Evolutionary conservation across 2,797 vertebrate species (phyloP), one percentile per base, ranked within the genome.

Genomic region (Gorsachius magnificus): DNA sequence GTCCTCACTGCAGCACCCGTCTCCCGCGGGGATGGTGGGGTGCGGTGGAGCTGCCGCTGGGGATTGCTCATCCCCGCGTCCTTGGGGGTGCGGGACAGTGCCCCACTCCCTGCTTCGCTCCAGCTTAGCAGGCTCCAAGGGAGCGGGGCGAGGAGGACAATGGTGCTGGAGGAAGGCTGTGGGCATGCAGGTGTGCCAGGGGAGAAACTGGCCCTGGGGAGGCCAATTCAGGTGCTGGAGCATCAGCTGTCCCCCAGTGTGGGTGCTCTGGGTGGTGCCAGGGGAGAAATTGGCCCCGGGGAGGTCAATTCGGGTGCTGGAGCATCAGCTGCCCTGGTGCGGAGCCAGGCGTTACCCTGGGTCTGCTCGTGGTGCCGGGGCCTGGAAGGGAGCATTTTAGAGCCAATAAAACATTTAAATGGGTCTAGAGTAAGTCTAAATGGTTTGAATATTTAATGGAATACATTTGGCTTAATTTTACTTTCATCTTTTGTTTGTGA

Each of bases 381-480:
- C 61, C 70, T 92, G 86, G 0, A 19, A 83, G 79, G 85, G 78
- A 87, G 78, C 0, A 0, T 45, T 94, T 91, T 22, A 89, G 11
- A 24, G 80, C 29, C 65, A 17, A 53, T 90, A 58, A 96, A 94
- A 82, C 83, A 61, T 88, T 63, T 38, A 90, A 94, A 94, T 61
- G 88, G 94, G 88, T 46, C 85, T 77, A 56, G 80, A 88, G 90
- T 26, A 38, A 81, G 72, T 72, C 88, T 83, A 94, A 97, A 96
- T 13, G 80, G 24, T 76, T 75, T 95, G 69, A 95, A 93, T 97
- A 83, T 94, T 96, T 95, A 50, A 95, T 96, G 76, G 96, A 83
- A 94, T 83, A 86, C 77, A 78, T 96, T 95, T 96, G 90, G 89
- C 85, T 93, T 95, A 60, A 95, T 90, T 97, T 94, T 53, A 28